A percentile compares a stretch with the other conserved stretches of the same genome.
Evolutionary conservation across 2,113 vertebrate species (phyloP).

Genomic region (Amblyornis subalaris): DNA sequence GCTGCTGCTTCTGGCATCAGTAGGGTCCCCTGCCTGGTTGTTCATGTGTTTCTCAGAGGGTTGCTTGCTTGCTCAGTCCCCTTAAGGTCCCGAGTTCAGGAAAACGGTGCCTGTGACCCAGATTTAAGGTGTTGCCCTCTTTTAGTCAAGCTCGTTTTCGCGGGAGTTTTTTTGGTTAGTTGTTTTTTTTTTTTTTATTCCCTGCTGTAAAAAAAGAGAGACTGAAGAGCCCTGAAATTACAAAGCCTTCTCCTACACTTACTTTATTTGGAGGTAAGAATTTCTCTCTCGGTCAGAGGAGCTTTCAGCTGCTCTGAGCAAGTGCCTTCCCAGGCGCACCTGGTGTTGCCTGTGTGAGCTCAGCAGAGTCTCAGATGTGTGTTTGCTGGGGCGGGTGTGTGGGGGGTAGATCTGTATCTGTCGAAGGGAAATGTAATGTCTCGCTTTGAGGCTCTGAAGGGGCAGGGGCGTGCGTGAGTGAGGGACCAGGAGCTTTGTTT

Average conservation of each 20-base stretch:
- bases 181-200: neutral
- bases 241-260: neutral
- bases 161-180: too few relatives aligned
- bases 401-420: slow-evolving; percentile 71
- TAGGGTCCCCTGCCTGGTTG: neutral
- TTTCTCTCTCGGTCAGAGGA: neutral
- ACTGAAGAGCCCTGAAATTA: neutral
- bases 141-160: neutral
- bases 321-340: slow-evolving; percentile 15
- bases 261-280: neutral
- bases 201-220: neutral
- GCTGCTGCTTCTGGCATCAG: neutral
- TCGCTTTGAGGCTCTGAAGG: neutral
- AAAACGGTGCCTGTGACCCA: neutral
- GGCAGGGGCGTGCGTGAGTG: neutral
- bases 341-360: slow-evolving; percentile 21
- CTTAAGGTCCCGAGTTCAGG: neutral
- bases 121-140: neutral
- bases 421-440: slow-evolving; percentile 21
- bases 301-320: neutral
- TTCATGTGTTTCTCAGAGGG: accelerated
- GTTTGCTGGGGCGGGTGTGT: slow-evolving; percentile 60
- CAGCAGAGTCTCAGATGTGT: slow-evolving; percentile 58
- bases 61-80: neutral
- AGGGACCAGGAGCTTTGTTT: neutral